phyloP scores from a whole-genome alignment of 2,888 invertebrate species.

The Altica lythri region DNA sequence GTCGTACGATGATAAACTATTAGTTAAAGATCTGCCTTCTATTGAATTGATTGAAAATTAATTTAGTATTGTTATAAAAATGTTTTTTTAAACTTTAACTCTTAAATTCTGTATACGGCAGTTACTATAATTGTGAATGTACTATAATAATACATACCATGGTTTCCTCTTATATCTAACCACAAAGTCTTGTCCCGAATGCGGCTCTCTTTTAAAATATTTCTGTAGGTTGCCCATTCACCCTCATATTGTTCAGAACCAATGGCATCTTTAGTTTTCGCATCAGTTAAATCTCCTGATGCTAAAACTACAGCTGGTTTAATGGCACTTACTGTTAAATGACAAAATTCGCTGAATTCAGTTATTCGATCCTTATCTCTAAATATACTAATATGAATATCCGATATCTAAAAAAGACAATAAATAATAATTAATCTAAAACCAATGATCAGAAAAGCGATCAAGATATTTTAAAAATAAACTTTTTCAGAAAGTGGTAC shows the following conservation, averaged over 20 bases:
- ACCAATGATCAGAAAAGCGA: too few relatives aligned
- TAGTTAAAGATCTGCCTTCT: too few relatives aligned
- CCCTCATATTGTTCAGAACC: constrained; percentile 80
- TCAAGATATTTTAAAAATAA: too few relatives aligned
- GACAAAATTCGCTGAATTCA: constrained; percentile 81
- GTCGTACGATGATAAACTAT: too few relatives aligned
- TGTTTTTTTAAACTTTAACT: too few relatives aligned
- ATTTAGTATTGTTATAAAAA: too few relatives aligned
- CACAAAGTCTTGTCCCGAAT: constrained; percentile 74
- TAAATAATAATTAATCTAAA: too few relatives aligned
- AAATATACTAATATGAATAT: constrained; percentile 87
- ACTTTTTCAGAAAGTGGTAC: too few relatives aligned
- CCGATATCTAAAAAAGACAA: constrained; percentile 72
- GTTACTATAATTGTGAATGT: too few relatives aligned
- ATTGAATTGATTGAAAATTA: too few relatives aligned
- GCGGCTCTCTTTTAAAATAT: constrained; percentile 69
- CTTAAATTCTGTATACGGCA: too few relatives aligned
- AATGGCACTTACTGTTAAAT: constrained; percentile 71
- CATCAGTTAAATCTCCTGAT: constrained; percentile 89
- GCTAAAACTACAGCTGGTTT: constrained; percentile 79
- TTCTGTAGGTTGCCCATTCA: constrained; percentile 82
- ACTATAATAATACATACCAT: constrained; percentile 66
- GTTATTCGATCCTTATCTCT: constrained; percentile 73
- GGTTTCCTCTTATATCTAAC: constrained; percentile 91
- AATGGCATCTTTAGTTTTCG: constrained; percentile 76